phyloP scores from a whole-genome alignment of 2,888 invertebrate species.

The Cryptophagus acutangulus region DNA sequence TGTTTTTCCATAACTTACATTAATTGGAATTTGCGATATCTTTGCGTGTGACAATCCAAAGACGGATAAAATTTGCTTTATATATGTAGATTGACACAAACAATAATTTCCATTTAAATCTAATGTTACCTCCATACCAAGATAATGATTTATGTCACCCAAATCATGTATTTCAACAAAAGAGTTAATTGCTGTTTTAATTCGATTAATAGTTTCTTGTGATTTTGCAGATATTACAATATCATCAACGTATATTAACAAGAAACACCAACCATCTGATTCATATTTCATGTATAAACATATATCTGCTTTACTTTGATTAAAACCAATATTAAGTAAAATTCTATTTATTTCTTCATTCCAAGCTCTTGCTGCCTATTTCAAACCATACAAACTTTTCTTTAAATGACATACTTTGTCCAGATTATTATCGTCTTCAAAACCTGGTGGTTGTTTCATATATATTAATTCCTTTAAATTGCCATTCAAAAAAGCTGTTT shows the following conservation, averaged over 20 bases:
- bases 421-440: not conserved
- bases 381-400: slow-evolving; percentile 14
- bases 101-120: slow-evolving; percentile 1
- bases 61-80: not conserved
- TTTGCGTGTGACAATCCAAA: slow-evolving; percentile 14
- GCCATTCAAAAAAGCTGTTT: slow-evolving; percentile 2
- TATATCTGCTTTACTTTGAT: slow-evolving; percentile 19
- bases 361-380: slow-evolving; percentile 15
- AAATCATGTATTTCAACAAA: slow-evolving; percentile 15
- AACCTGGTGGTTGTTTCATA: slow-evolving; percentile 1
- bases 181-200: slow-evolving; percentile 5
- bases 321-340: slow-evolving; percentile 19
- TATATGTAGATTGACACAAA: not conserved
- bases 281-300: slow-evolving; percentile 15
- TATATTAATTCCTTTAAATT: too few relatives aligned
- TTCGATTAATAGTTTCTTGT: slow-evolving; percentile 1
- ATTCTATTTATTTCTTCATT: slow-evolving; percentile 19
- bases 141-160: slow-evolving; percentile 13
- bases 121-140: slow-evolving; percentile 12
- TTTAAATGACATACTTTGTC: not conserved
- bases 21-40: slow-evolving; percentile 12
- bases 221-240: slow-evolving; percentile 16
- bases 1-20: slow-evolving; percentile 8
- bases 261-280: slow-evolving; percentile 1
- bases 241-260: slow-evolving; percentile 19